Base-by-base conservation (phyloP, 2,888 invertebrate genomes). In the Eucriotettix oculatus region DNA sequence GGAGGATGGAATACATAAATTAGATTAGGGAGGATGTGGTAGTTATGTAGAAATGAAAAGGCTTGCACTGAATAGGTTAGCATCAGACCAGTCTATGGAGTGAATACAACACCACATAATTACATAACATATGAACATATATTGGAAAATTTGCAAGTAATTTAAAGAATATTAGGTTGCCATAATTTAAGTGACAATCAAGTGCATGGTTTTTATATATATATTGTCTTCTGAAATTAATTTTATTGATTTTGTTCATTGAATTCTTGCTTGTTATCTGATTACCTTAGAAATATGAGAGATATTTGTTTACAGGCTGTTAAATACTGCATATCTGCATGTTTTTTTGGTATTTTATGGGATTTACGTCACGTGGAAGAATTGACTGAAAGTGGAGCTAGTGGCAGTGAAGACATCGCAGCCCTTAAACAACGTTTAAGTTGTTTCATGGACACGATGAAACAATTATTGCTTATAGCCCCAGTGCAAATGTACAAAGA, bases 291-390 rank as follows among this genome's bases (percentile, higher is more conserved):
- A 29, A 29, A 68, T 70, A 56, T n/a, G n/a, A n/a, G n/a, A n/a
- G n/a, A n/a, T n/a, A n/a, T 29, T 29, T 29, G 68, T 68, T 73
- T 65, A 69, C 73, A 85, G 72, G 86, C 88, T 5, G 74, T 87
- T n/a, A 85, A 85, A 61, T 86, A 85, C 70, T 85, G 87, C 61
- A 83, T 93, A 67, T 87, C 87, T 65, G 85, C 92, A 43, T 90
- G 93, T 68, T 75, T 74, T 65, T 74, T 74, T 67, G 74, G 76
- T 16, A 78, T 96, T 64, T 78, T 91, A 69, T 98, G 96, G 95
- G 89, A 91, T 64, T 80, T 96, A 66, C 82, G 87, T 71, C 85
- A 86, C 68, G 74, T 94, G 58, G 90, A 93, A 75, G 85, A 86
- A 68, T 79, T 83, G 56, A 78, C 80, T 42, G 82, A 86, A 67